Conservation (phyloP, 1,140 invertebrate genomes). For the Pseudobourletiella spinata region DNA sequence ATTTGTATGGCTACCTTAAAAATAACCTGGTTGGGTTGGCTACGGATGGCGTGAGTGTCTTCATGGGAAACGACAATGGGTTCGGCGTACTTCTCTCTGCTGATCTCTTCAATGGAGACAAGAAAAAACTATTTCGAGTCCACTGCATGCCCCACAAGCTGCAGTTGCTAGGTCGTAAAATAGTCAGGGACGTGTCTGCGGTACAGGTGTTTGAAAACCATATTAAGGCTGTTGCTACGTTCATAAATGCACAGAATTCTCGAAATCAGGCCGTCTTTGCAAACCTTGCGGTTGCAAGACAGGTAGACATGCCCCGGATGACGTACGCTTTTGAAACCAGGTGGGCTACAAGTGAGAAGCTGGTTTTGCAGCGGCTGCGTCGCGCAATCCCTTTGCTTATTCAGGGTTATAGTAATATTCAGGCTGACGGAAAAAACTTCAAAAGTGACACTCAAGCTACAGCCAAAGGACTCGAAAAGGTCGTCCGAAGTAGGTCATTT, state of each 20-base stretch:
- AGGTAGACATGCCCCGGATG: not conserved
- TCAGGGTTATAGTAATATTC: not conserved
- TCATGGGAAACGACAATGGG: not conserved
- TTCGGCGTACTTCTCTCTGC: not conserved
- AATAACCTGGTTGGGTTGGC: slow-evolving; percentile 2
- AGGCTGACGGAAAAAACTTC: not conserved
- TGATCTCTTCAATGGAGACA: not conserved
- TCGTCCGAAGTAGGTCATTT: not conserved
- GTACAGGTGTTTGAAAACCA: not conserved
- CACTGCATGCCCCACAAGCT: slow-evolving; percentile 10
- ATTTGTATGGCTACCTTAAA: not conserved
- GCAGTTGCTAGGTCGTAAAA: not conserved
- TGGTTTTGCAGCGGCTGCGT: not conserved
- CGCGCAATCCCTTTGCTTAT: not conserved
- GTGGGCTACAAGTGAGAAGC: not conserved
- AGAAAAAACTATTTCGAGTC: not conserved
- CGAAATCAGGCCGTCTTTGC: slow-evolving; percentile 1
- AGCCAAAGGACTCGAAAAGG: not conserved
- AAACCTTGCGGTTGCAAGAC: not conserved
- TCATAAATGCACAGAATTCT: not conserved
- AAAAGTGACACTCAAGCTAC: not conserved
- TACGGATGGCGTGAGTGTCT: not conserved
- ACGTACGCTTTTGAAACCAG: slow-evolving; percentile 1
- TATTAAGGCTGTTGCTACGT: not conserved
- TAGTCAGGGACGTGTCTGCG: not conserved